These are phyloP conservation scores for Oncorhynchus gorbuscha DNA, from an alignment of 2,113 vertebrate genomes.

Conservation along the genomic window DNA sequence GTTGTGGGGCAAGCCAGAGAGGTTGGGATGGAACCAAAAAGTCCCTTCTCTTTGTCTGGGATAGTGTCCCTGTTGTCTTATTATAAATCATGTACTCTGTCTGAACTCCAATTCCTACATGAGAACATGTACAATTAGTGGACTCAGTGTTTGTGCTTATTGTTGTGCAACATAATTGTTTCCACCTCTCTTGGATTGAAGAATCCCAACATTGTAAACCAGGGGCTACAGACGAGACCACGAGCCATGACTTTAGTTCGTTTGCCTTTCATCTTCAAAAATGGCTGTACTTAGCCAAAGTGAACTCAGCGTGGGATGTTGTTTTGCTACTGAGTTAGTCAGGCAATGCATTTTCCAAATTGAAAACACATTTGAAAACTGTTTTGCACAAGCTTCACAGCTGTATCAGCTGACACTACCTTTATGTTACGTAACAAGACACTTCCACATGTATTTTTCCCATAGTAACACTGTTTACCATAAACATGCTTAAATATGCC, in stretches of 20 bases:
- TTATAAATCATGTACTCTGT: not conserved
- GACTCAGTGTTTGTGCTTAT: not conserved
- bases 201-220: not conserved
- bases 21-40: not conserved
- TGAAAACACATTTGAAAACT: not conserved
- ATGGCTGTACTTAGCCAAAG: not conserved
- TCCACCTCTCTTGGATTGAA: constrained; percentile 1
- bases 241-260: constrained; percentile 1
- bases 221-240: not conserved
- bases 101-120: not conserved
- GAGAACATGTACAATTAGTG: not conserved
- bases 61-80: not conserved
- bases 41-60: not conserved
- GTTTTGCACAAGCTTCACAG: not conserved
- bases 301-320: not conserved
- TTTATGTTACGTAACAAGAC: not conserved
- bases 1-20: constrained; percentile 28
- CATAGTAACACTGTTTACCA: not conserved
- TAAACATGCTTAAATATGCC: not conserved
- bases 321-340: not conserved
- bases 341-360: not conserved
- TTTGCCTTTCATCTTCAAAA: not conserved
- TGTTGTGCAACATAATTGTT: not conserved
- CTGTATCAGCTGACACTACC: not conserved
- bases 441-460: not conserved